phyloP scores from a whole-genome alignment of 2,888 invertebrate genomes.

The Hartigia nigra region DNA sequence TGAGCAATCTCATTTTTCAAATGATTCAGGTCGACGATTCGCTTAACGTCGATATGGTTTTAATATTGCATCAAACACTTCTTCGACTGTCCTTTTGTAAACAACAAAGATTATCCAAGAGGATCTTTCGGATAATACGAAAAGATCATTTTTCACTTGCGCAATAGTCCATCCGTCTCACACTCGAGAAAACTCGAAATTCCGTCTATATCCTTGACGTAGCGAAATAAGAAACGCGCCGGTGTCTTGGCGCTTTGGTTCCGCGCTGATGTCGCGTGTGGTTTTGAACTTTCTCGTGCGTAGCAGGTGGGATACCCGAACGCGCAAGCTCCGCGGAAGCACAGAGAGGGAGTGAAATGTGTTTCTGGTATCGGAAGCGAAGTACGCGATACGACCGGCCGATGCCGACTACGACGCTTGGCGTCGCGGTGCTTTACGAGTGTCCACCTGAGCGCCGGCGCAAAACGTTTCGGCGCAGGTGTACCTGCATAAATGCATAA shows the following conservation, averaged over 20 bases:
- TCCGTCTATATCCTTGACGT: background rate
- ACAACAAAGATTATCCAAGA: background rate
- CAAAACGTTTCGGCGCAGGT: constrained; percentile 16
- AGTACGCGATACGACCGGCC: constrained; percentile 56
- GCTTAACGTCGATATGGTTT: background rate
- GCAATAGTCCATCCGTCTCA: background rate
- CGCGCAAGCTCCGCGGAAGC: constrained; percentile 17
- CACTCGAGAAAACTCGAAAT: background rate
- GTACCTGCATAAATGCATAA: background rate
- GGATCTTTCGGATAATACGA: background rate
- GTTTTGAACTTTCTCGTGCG: background rate
- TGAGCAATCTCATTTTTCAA: background rate
- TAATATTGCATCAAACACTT: background rate
- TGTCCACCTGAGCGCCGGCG: constrained; percentile 58
- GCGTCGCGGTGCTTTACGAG: constrained; percentile 46
- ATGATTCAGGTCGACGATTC: background rate
- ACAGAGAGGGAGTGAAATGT: background rate
- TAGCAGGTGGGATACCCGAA: background rate
- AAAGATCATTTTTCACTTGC: background rate
- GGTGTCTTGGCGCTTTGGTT: background rate
- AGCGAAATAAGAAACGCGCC: background rate
- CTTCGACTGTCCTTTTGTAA: background rate
- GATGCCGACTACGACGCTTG: constrained; percentile 59
- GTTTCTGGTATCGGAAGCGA: constrained; percentile 17
- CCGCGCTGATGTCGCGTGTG: background rate